Percentiles rank a stretch among this genome's conserved stretches.
These are phyloP conservation scores for Shinisaurus crocodilurus DNA, from an alignment of 2,113 vertebrate genomes.

Conservation along the genomic window DNA sequence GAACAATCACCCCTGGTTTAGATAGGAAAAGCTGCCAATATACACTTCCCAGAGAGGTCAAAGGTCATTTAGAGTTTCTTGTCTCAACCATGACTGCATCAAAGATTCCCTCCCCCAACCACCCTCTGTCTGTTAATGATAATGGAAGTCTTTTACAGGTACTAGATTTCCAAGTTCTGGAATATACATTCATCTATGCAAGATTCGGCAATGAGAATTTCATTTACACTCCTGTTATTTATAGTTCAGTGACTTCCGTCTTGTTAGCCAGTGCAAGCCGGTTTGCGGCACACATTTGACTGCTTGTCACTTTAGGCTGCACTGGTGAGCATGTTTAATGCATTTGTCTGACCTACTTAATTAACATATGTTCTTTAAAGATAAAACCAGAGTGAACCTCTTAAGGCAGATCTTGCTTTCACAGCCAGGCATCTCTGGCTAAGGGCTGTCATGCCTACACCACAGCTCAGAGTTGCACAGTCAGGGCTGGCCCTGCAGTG, in stretches of 20 bases:
- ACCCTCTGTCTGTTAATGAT: background rate
- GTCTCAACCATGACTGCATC: background rate
- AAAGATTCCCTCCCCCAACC: background rate
- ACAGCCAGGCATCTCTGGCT: background rate
- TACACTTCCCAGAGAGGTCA: background rate
- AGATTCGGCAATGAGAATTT: background rate
- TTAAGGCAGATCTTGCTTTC: background rate
- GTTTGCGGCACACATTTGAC: background rate
- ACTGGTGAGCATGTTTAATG: background rate
- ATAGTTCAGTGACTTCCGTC: background rate
- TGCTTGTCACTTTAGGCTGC: background rate
- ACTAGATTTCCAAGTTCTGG: background rate
- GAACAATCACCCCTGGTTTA: background rate
- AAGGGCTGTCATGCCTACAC: background rate
- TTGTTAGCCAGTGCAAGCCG: background rate
- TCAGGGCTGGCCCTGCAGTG: background rate
- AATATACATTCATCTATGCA: background rate
- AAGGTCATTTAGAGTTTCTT: background rate
- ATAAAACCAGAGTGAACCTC: background rate
- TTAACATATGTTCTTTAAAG: background rate
- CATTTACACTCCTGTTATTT: background rate
- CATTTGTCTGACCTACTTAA: conserved; percentile 24
- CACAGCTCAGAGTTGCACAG: background rate
- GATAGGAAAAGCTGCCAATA: background rate
- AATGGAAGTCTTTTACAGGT: background rate